A percentile compares a stretch with the other conserved stretches of the same genome.
phyloP scores from a whole-genome alignment of 2,888 invertebrate genomes.

The Nemurella pictetii region DNA sequence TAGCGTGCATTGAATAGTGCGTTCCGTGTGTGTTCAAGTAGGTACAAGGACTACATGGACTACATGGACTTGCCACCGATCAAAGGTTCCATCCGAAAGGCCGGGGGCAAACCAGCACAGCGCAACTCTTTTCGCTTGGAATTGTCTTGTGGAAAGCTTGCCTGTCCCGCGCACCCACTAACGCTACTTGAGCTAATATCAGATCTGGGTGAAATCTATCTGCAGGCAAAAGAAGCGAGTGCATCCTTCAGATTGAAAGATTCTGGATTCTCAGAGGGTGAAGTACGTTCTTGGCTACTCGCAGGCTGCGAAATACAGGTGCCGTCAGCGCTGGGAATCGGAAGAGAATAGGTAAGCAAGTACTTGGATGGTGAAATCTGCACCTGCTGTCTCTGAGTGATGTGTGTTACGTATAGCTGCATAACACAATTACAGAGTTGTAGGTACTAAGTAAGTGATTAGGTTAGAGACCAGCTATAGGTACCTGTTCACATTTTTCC shows the following conservation, averaged over 20 bases:
- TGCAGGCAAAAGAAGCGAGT: background rate
- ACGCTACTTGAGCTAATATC: background rate
- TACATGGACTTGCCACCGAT: background rate
- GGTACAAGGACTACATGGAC: no score
- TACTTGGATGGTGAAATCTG: background rate
- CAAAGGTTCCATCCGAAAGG: background rate
- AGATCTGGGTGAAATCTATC: background rate
- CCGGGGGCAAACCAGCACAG: background rate
- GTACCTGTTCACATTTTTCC: background rate
- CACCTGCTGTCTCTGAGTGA: slow-evolving; percentile 22
- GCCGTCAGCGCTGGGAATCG: background rate
- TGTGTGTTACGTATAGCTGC: no score
- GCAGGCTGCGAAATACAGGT: background rate
- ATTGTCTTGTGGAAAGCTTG: background rate
- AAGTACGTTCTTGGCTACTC: background rate
- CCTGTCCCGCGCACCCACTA: background rate
- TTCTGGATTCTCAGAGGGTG: background rate
- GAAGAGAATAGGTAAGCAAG: background rate
- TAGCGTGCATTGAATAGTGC: background rate
- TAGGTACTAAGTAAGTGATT: slow-evolving; percentile 26
- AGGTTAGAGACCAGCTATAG: background rate
- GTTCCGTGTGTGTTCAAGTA: background rate
- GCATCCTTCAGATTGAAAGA: background rate
- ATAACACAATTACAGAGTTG: slow-evolving; percentile 14
- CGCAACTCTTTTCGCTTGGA: background rate